These are phyloP conservation scores for Aratinga solstitialis DNA, from an alignment of 2,797 vertebrate genomes.

Conservation along the genomic window DNA sequence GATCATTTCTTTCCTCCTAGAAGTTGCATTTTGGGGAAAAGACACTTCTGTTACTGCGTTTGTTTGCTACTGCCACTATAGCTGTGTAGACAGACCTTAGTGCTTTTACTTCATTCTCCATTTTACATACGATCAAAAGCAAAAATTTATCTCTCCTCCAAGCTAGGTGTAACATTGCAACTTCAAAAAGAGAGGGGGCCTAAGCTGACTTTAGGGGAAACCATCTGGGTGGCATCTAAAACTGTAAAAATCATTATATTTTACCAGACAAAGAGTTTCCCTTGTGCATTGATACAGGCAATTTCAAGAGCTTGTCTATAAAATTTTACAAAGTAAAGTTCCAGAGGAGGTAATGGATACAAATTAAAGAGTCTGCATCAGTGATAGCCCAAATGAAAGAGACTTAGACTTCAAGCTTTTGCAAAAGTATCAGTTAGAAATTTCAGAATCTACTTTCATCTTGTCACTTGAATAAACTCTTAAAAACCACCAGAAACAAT, in stretches of 20 bases:
- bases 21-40: neutral
- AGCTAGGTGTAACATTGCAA: neutral
- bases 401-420: neutral
- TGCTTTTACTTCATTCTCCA: neutral
- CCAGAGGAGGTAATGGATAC: neutral
- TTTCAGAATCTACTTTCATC: neutral
- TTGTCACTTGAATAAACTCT: neutral
- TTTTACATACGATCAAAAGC: neutral
- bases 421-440: neutral
- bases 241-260: neutral
- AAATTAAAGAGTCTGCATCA: neutral
- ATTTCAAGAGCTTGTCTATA: neutral
- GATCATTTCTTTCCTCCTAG: neutral
- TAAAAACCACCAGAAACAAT: neutral
- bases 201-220: neutral
- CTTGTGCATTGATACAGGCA: neutral
- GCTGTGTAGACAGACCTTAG: neutral
- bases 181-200: neutral
- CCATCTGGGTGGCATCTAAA: neutral
- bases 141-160: neutral
- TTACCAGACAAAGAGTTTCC: neutral
- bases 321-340: neutral
- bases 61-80: neutral
- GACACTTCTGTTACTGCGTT: neutral
- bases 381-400: neutral